These are phyloP conservation scores for Neoscelio sp. DNA, from an alignment of 2,888 invertebrate species.

Conservation along the genomic window DNA sequence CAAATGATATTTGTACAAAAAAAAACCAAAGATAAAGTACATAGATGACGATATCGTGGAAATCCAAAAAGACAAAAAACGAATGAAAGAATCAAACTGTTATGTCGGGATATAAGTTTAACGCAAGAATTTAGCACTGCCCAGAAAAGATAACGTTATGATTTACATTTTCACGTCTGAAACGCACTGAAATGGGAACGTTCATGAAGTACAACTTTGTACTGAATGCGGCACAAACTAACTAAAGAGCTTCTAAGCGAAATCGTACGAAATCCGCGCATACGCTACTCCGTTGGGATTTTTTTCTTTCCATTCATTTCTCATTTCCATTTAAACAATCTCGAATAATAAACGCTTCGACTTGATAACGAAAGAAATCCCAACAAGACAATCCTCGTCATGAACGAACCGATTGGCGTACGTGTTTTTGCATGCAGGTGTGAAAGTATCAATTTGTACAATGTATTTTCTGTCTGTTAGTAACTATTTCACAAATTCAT, in stretches of 20 bases:
- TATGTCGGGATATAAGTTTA: slow-evolving; percentile 17
- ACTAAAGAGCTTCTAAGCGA: slow-evolving; percentile 48
- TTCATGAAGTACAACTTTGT: slow-evolving; percentile 38
- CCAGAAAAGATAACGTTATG: slow-evolving; percentile 43
- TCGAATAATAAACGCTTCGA: too few species aligned
- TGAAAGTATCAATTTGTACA: slow-evolving; percentile 80
- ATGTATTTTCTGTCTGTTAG: slow-evolving; percentile 63
- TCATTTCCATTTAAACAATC: too few species aligned
- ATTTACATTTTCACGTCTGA: slow-evolving; percentile 62
- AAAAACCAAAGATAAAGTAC: slow-evolving; percentile 25
- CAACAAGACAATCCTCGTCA: slow-evolving; percentile 78
- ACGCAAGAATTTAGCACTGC: slow-evolving; percentile 46
- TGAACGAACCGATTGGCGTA: slow-evolving; percentile 75
- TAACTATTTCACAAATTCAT: slow-evolving; percentile 48
- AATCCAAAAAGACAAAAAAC: slow-evolving; percentile 4
- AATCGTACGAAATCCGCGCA: slow-evolving; percentile 18
- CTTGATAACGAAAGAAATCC: slow-evolving; percentile 75
- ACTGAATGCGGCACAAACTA: slow-evolving; percentile 35
- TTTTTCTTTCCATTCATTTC: slow-evolving; percentile 13
- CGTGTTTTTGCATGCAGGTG: slow-evolving; percentile 69
- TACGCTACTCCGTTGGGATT: slow-evolving; percentile 17
- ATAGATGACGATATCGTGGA: slow-evolving; percentile 5
- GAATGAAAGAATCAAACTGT: slow-evolving; percentile 10
- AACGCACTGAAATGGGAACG: slow-evolving; percentile 54
- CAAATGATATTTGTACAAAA: slow-evolving; percentile 67